A percentile compares a stretch with the other conserved stretches of the same genome.
Evolutionary conservation across 2,113 vertebrate genomes (phyloP).

Genomic region (Lampris incognitus): DNA sequence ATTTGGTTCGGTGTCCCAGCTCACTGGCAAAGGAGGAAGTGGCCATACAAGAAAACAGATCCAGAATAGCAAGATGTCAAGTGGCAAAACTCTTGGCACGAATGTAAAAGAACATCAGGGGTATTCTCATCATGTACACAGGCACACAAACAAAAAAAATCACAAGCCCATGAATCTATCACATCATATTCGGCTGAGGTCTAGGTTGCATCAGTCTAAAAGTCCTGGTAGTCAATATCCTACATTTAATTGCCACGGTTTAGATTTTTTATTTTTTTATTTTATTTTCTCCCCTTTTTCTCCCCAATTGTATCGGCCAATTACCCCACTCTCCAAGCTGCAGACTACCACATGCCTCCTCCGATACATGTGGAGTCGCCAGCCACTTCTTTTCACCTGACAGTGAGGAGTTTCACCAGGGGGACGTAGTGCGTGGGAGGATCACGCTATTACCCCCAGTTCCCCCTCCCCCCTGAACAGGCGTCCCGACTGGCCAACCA

Average conservation of each 20-base stretch:
- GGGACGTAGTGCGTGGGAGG: too few relatives aligned
- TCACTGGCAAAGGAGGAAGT: conserved; percentile 41
- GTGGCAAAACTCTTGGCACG: conserved; percentile 10
- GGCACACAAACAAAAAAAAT: background rate
- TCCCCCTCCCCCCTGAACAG: too few relatives aligned
- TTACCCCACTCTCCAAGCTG: too few relatives aligned
- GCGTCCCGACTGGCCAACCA: too few relatives aligned
- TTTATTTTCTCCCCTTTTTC: too few relatives aligned
- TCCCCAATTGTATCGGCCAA: too few relatives aligned
- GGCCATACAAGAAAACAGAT: conserved; percentile 23
- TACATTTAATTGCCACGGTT: conserved; percentile 3
- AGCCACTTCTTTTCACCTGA: too few relatives aligned
- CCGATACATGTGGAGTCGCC: too few relatives aligned
- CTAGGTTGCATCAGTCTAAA: conserved; percentile 22
- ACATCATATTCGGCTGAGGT: conserved; percentile 8
- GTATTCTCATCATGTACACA: conserved; percentile 6
- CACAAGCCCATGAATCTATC: conserved; percentile 23
- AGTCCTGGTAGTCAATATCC: conserved; percentile 18
- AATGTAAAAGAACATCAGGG: conserved; percentile 11
- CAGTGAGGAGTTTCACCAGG: too few relatives aligned
- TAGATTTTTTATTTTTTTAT: too few relatives aligned
- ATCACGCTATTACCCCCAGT: too few relatives aligned
- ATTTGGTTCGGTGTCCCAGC: conserved; percentile 31
- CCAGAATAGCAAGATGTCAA: conserved; percentile 12
- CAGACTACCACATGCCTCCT: too few relatives aligned